Base-by-base conservation (phyloP, 2,888 invertebrate genomes). In the Thereva unica region DNA sequence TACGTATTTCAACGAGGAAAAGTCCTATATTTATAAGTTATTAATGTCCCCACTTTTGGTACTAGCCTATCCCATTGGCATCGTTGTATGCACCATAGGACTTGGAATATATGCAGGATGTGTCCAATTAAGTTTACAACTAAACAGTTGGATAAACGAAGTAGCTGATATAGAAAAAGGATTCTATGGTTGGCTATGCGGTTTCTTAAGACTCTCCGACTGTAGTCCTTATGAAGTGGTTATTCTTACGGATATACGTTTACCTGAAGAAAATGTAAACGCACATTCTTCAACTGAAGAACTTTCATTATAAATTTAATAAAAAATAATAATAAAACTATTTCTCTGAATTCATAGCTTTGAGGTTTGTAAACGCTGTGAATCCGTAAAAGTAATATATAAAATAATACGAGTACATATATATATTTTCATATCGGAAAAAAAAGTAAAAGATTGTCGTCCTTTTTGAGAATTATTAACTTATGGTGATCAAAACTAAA, bases 141-240 rank as follows among this genome's bases (percentile, higher is more conserved):
- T 85, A 68, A 83, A 84, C 41, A 85, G 85, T 71, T 91, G 90
- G 90, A 83, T 85, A 76, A 86, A 86, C 73, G 89, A 89, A 79
- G 85, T 90, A 3, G 84, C 85, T 67, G 90, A 91, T 78, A 85
- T 88, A 75, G 91, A 91, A 74, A 91, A 91, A 78, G 90, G 90
- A 0, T 90, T 90, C 79, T 91, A 88, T 72, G 90, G 90, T 5
- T 90, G 90, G 89, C 79, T 90, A 12, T 91, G 90, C 76, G 85
- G 86, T 67, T 81, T 84, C 47, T 72, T 90, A 42, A 84, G 84
- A 67, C 81, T 90, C 72, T 87, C 89, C 10, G 88, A 90, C 74
- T 91, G 90, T 75, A 86, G 90, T 72, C 90, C 90, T 0, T 91
- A 91, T 78, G 89, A 90, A 76, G 87, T 88, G 65, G 86, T 89